Percentiles rank a stretch among this genome's conserved stretches.
Conservation (phyloP, 2,888 invertebrate species). For the Epistrophella euchroma region DNA sequence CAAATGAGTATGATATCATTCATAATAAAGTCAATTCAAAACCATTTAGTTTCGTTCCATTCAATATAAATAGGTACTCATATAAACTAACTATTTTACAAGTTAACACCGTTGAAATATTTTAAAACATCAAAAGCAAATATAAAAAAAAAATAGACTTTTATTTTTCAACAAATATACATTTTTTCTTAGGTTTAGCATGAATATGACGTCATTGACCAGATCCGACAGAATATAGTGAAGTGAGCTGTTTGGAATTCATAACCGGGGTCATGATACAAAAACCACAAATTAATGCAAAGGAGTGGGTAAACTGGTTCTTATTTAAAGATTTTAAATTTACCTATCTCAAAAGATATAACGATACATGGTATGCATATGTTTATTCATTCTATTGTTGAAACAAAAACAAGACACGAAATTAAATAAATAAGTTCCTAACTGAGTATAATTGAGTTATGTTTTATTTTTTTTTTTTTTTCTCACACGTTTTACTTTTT, state of each 20-base stretch:
- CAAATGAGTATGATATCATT: constrained; percentile 19
- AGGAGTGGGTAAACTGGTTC: constrained; percentile 71
- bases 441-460: constrained; percentile 59
- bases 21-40: constrained; percentile 20
- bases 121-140: constrained; percentile 2
- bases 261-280: constrained; percentile 55
- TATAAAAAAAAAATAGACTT: background rate
- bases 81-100: background rate
- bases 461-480: constrained; percentile 39
- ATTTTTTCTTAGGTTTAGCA: constrained; percentile 29
- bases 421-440: constrained; percentile 3
- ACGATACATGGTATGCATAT: background rate
- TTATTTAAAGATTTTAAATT: constrained; percentile 13
- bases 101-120: constrained; percentile 28
- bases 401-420: constrained; percentile 29
- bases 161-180: background rate
- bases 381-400: constrained; percentile 33
- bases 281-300: constrained; percentile 65
- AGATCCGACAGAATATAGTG: background rate
- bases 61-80: too few species aligned
- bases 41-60: background rate
- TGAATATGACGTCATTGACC: constrained; percentile 55
- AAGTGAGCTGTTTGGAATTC: constrained; percentile 31
- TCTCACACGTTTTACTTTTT: constrained; percentile 48
- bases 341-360: background rate